Base-by-base conservation (phyloP, 2,888 invertebrate species). In the Campoplex capitator region DNA sequence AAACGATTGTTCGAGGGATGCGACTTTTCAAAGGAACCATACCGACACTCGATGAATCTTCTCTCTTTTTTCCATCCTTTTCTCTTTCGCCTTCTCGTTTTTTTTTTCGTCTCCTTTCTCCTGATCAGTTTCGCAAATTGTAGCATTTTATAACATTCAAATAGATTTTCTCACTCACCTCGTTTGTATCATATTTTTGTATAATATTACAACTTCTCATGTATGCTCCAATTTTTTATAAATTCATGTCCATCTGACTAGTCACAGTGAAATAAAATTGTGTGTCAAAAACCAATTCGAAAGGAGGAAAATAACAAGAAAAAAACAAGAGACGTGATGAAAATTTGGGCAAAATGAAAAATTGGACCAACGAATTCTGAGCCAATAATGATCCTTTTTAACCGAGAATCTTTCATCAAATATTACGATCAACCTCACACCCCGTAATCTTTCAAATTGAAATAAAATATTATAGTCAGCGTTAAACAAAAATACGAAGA, bases 1-100 rank as follows among this genome's bases (percentile, higher is more conserved):
- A 88, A 81, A 67, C 92, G 91, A 93, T 93, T 94, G 92, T 92
- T 90, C 91, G 87, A 90, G 89, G 89, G 58, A 76, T 62, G 58
- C 78, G 28, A 84, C 84, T 86, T 89, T 89, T 89, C 84, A 89
- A 88, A 89, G 84, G 85, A 88, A 91, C 88, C 73, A 85, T 87
- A 88, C 89, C 89, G 88, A 88, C 88, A 75, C 71, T 68, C 70
- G 76, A 76, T 62, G 38, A 58, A 51, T 71, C 54, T 75, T 71
- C 42, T 48, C 68, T 13, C 51, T 11, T 9, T 68, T 56, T 54
- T 68, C 38, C 13, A n/a, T 38, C 28, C 42, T 51, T 48, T 68
- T 48, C 56, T 67, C 11, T 54, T 45, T 28, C 23, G 16, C 45
- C 65, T n/a, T 67, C n/a, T 18, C 73, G 23, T 23, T 23, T 23